Base-by-base conservation (phyloP, 2,797 vertebrate genomes). In the Hippoglossus hippoglossus region DNA sequence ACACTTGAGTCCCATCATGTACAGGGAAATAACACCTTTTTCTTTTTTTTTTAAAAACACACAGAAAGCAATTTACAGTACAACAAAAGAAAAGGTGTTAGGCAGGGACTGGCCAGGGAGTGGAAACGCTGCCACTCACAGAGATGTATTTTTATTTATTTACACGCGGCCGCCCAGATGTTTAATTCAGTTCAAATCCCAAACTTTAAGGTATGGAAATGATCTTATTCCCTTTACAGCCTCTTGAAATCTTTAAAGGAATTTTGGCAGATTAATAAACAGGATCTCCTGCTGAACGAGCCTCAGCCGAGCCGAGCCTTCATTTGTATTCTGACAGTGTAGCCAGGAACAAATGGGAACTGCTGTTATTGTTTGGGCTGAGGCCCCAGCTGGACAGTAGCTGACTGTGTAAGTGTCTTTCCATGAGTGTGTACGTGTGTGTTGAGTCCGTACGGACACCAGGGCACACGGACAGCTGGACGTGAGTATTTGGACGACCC, bases 351-450 rank as follows among this genome's bases (percentile, higher is more conserved):
- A 86, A 92, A 89, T 77, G 83, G 39, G 59, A 87, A 68, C 68
- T 47, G 81, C 78, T 88, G 85, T 83, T 89, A 81, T 85, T 85
- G 84, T 90, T 83, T 84, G 86, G 70, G 60, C 63, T 24, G 9
- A 65, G 50, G 77, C 81, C 72, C 82, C 88, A 88, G 90, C 87
- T 90, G 89, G 90, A 88, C 88, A 82, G 87, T 79, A 83, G 85
- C 83, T 22, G 74, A 78, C 73, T 25, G 71, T 70, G 63, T 39
- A 34, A 63, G 75, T 63, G 77, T 50, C 44, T 78, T n/a, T 63
- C 41, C 65, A 16, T 52, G 75, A 34, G 68, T 44, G 68, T 55
- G 58, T 67, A 11, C n/a, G 70, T 69, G 80, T 55, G 77, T 63
- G 73, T 39, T 8, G 25, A 36, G 67, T 41, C 81, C 85, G 84